Conservation (phyloP, 2,113 vertebrate species). For the Saguinus midas region DNA sequence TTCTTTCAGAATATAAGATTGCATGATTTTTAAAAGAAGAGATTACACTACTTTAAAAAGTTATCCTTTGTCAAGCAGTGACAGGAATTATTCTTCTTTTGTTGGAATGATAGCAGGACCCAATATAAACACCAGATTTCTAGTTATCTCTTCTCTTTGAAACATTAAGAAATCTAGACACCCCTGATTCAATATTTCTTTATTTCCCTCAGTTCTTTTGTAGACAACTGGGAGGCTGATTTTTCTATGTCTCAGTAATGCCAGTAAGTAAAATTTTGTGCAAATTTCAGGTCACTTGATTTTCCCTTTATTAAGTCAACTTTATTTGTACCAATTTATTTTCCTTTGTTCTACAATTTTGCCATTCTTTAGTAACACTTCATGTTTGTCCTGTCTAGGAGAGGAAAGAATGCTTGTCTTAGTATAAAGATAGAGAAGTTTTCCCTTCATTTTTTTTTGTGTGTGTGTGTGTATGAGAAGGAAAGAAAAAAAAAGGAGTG, state of each 20-base stretch:
- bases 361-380: background rate
- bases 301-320: background rate
- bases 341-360: background rate
- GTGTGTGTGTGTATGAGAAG: no score
- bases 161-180: background rate
- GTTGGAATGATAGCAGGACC: background rate
- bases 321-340: constrained; percentile 28
- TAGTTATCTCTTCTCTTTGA: background rate
- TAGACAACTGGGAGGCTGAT: background rate
- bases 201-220: background rate
- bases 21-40: background rate
- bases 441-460: background rate
- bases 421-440: background rate
- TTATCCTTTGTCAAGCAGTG: constrained; percentile 19
- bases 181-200: background rate
- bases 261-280: background rate
- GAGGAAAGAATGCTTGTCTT: background rate
- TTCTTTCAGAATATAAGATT: constrained; percentile 16
- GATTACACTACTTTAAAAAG: background rate
- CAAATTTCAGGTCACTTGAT: background rate
- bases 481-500: no score
- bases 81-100: background rate
- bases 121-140: background rate
- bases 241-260: background rate
- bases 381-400: background rate